Conservation (phyloP, 2,113 vertebrate genomes). For the Sisor rabdophorus region DNA sequence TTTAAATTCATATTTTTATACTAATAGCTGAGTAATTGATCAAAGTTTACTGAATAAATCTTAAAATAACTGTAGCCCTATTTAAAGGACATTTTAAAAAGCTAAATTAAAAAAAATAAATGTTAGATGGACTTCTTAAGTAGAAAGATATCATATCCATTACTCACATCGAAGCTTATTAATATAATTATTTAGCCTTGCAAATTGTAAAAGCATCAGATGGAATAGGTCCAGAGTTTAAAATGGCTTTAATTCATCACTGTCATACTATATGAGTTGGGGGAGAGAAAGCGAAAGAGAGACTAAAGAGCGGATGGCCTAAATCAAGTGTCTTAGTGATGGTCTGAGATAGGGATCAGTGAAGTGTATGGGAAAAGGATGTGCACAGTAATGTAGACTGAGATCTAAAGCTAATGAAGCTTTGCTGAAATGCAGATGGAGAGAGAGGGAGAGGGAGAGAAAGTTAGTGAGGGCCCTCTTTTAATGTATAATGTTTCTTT, state of each 20-base stretch:
- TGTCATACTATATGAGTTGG: background rate
- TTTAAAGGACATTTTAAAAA: no score
- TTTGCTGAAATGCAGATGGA: slow-evolving; percentile 38
- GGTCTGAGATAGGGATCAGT: slow-evolving; percentile 25
- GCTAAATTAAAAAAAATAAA: background rate
- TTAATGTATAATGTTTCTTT: background rate
- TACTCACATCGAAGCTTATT: slow-evolving; percentile 7
- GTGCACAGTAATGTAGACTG: background rate
- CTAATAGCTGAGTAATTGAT: no score
- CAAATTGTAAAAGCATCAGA: background rate
- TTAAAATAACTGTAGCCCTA: no score
- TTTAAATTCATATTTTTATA: no score
- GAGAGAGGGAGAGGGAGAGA: background rate
- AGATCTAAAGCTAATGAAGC: slow-evolving; percentile 35
- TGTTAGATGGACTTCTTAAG: background rate
- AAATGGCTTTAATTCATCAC: slow-evolving; percentile 16
- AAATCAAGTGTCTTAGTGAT: slow-evolving; percentile 28
- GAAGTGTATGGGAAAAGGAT: slow-evolving; percentile 22
- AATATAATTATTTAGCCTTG: background rate
- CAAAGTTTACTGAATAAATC: no score
- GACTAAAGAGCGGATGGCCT: background rate
- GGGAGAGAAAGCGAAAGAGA: background rate
- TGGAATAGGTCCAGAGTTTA: background rate
- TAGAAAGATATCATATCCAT: background rate
- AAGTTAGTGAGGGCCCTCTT: background rate